Base-by-base conservation (phyloP, 2,888 invertebrate species). In the Ptychoptera contaminata region DNA sequence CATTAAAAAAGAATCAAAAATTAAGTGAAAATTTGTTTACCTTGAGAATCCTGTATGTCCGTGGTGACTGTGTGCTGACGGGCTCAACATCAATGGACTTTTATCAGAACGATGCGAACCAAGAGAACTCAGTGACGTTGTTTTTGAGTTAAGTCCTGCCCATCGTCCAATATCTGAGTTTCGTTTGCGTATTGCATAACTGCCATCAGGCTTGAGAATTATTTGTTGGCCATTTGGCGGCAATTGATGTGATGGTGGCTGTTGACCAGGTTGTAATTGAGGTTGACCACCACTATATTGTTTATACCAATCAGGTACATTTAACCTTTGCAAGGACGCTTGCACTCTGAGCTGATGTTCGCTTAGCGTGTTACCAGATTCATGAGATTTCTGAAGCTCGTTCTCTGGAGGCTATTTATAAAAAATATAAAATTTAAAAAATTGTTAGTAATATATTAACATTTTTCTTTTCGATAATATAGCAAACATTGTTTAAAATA, bases 381-480 rank as follows among this genome's bases (percentile, higher is more conserved):
- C 66, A 50, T 65, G 65, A 43, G 63, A 63, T 72, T 87, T 87
- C 71, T 88, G 86, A 61, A 90, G 74, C 67, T 90, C 87, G 79
- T 92, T 92, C 70, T 92, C 91, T 54, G 91, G 91, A 58, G 90
- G 88, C 88, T 91, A 75, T n/a, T n/a, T n/a, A n/a, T n/a, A n/a
- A n/a, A n/a, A n/a, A n/a, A n/a, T n/a, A n/a, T n/a, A n/a, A n/a
- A n/a, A n/a, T n/a, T n/a, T n/a, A n/a, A n/a, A n/a, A n/a, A n/a
- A n/a, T n/a, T n/a, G n/a, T n/a, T n/a, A n/a, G n/a, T n/a, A n/a
- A n/a, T n/a, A n/a, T n/a, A n/a, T n/a, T n/a, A n/a, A n/a, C n/a
- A n/a, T n/a, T 8, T 31, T 31, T 31, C 31, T 31, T 31, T 31
- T 31, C 31, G 31, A 31, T n/a, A n/a, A n/a, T n/a, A n/a, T n/a